A percentile compares a stretch with the other conserved stretches of the same genome.
Conservation (phyloP, 2,797 vertebrate species). For the Ctenochaetus hawaiiensis region DNA sequence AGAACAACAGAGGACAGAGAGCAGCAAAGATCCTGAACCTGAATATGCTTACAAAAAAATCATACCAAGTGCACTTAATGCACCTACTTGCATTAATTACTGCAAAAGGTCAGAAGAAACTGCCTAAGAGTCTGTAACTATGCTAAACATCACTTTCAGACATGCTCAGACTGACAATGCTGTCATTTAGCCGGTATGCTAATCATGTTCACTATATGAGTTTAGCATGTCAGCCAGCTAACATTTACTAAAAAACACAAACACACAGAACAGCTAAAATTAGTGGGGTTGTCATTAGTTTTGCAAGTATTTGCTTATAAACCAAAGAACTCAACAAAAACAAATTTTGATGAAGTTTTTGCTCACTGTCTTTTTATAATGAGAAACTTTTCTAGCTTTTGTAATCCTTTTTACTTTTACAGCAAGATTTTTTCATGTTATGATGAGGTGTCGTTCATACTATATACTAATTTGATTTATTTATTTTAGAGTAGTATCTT, state of each 20-base stretch:
- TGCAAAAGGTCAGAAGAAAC: background rate
- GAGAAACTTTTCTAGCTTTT: too few relatives aligned
- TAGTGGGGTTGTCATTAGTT: background rate
- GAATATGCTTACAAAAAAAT: slow-evolving; percentile 2
- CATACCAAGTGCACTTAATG: background rate
- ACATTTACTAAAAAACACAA: background rate
- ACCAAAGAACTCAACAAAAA: too few relatives aligned
- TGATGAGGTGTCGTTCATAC: too few relatives aligned
- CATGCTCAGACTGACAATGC: background rate
- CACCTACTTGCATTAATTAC: background rate
- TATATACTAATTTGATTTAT: too few relatives aligned
- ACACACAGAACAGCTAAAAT: background rate
- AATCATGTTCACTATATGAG: background rate
- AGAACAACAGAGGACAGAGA: slow-evolving; percentile 7
- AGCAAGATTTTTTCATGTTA: too few relatives aligned
- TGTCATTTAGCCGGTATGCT: background rate
- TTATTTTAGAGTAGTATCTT: too few relatives aligned
- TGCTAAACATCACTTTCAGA: background rate
- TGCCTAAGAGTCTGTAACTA: background rate
- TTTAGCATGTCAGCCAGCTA: background rate
- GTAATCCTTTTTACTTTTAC: too few relatives aligned
- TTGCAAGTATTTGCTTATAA: too few relatives aligned
- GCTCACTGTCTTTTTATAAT: too few relatives aligned
- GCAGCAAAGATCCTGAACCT: background rate
- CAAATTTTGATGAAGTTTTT: too few relatives aligned